A percentile compares a stretch with the other conserved stretches of the same genome.
Conservation (phyloP, 2,113 vertebrate genomes). For the Microtus ochrogaster region DNA sequence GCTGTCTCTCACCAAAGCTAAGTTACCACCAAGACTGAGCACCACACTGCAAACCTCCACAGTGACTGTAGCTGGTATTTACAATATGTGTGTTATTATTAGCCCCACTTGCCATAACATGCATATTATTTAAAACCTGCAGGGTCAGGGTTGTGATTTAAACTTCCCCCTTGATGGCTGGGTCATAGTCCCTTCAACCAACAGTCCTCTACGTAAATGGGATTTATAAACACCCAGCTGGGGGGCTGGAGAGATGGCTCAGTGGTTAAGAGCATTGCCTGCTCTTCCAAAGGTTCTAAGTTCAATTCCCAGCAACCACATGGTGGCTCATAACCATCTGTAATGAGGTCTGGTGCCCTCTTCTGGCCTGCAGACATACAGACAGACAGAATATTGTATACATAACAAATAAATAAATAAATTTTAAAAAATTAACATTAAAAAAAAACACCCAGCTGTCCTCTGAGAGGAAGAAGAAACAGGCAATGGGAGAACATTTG, state of each 20-base stretch:
- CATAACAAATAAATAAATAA: too few relatives aligned
- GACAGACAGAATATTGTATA: too few relatives aligned
- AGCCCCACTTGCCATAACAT: not conserved
- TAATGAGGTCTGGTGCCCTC: too few relatives aligned
- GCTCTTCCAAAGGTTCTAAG: too few relatives aligned
- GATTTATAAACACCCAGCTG: not conserved
- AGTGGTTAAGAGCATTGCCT: too few relatives aligned
- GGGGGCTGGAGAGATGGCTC: too few relatives aligned
- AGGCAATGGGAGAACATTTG: not conserved
- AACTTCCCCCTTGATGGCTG: not conserved
- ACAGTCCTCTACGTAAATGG: not conserved
- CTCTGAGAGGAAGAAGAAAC: not conserved
- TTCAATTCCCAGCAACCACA: too few relatives aligned
- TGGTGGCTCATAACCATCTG: too few relatives aligned
- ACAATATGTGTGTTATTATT: slow-evolving; percentile 17
- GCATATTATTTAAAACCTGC: slow-evolving; percentile 32
- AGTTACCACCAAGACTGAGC: not conserved
- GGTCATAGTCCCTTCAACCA: not conserved
- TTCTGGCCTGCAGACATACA: too few relatives aligned
- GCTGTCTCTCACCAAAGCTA: not conserved
- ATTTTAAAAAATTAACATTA: too few relatives aligned
- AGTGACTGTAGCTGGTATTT: not conserved
- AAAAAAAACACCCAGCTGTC: not conserved
- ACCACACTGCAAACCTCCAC: not conserved
- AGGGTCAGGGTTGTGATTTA: slow-evolving; percentile 36